A percentile compares a stretch with the other conserved stretches of the same genome.
phyloP scores from a whole-genome alignment of 2,113 vertebrate genomes.

The Telmatochromis sp. region DNA sequence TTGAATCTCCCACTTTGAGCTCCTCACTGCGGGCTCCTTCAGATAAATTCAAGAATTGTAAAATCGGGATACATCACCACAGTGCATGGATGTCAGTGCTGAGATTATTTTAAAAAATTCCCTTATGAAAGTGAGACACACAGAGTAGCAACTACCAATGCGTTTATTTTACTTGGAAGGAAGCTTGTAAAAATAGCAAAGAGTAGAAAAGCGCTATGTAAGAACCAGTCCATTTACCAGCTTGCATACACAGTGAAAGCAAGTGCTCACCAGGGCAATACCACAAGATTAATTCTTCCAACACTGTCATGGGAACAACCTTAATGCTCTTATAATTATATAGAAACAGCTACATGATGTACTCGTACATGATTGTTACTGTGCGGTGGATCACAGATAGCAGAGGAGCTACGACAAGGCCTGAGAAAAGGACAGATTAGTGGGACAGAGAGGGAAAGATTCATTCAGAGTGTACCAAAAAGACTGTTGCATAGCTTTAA shows the following conservation, averaged over 20 bases:
- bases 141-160: background rate
- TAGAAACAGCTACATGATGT: background rate
- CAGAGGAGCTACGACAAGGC: background rate
- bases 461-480: background rate
- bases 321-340: background rate
- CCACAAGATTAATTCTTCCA: background rate
- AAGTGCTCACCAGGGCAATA: background rate
- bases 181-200: background rate
- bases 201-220: background rate
- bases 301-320: background rate
- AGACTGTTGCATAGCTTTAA: background rate
- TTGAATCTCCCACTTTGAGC: background rate
- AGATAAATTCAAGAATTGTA: background rate
- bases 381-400: background rate
- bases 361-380: background rate
- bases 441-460: background rate
- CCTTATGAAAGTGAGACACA: background rate
- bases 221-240: background rate
- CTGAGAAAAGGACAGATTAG: background rate
- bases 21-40: background rate
- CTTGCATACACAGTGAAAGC: background rate
- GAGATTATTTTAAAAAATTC: rapidly evolving
- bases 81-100: background rate
- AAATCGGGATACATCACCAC: background rate
- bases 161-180: background rate